phyloP scores from a whole-genome alignment of 92 coral and sea anemone species.

The Isaurus tuberculatus region DNA sequence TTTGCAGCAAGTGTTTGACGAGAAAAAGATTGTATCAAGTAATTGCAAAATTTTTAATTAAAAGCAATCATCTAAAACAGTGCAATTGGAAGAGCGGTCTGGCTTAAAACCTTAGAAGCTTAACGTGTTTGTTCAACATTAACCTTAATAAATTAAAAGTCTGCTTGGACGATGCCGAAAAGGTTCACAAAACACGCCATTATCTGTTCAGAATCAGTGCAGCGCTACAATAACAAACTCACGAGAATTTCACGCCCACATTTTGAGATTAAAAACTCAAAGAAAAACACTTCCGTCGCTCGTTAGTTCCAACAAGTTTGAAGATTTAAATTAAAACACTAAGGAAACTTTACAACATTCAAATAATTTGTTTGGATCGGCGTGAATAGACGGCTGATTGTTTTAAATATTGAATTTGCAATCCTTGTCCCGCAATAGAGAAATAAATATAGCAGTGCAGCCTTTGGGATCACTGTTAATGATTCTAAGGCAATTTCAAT shows the following conservation, averaged over 20 bases:
- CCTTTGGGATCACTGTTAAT: conserved; percentile 12
- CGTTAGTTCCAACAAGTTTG: conserved; percentile 7
- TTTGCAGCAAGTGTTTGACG: conserved; percentile 8
- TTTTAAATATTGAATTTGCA: conserved; percentile 41
- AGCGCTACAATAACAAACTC: conserved; percentile 30
- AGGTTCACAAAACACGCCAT: conserved; percentile 12
- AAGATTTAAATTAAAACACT: neutral
- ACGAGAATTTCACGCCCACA: conserved; percentile 28
- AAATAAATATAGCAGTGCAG: neutral
- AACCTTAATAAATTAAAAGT: conserved; percentile 49
- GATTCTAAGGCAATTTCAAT: conserved; percentile 33
- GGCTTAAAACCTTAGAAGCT: conserved; percentile 47
- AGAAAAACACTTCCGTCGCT: conserved; percentile 1
- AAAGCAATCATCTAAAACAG: conserved; percentile 57
- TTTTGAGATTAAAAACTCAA: conserved; percentile 18
- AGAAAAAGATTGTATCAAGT: conserved; percentile 45
- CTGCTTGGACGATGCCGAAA: conserved; percentile 45
- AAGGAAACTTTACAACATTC: conserved; percentile 21
- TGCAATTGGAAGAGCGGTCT: conserved; percentile 52
- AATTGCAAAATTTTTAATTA: conserved; percentile 64
- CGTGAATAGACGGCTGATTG: conserved; percentile 7
- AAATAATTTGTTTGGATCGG: conserved; percentile 35
- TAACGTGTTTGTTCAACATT: conserved; percentile 48
- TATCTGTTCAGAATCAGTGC: conserved; percentile 29
- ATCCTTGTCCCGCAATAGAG: conserved; percentile 31